These are phyloP conservation scores for Metaphire vulgaris DNA, from an alignment of 1,140 invertebrate species.

Conservation along the genomic window DNA sequence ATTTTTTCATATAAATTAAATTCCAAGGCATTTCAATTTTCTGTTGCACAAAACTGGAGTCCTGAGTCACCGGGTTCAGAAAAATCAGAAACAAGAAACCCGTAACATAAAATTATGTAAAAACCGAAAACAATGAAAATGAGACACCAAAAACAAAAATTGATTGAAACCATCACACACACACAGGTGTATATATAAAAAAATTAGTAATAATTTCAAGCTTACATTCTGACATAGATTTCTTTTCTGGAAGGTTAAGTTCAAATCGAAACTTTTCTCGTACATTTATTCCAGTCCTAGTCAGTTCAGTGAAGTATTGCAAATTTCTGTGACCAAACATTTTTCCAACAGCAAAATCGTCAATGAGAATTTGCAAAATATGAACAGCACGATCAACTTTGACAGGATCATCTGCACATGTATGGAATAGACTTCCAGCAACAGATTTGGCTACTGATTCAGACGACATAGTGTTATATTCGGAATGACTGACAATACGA, in stretches of 20 bases:
- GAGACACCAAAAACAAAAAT: background rate
- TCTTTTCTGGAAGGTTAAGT: constrained; percentile 26
- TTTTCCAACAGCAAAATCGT: constrained; percentile 90
- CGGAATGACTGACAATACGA: constrained; percentile 85
- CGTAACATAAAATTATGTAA: background rate
- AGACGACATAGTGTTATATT: constrained; percentile 75
- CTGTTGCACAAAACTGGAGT: background rate
- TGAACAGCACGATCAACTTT: constrained; percentile 41
- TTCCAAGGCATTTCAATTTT: too few relatives aligned
- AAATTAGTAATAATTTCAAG: too few relatives aligned
- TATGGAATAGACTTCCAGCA: constrained; percentile 94
- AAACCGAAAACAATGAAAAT: background rate
- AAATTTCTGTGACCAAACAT: constrained; percentile 93
- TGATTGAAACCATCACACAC: too few relatives aligned
- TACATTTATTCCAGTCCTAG: constrained; percentile 46
- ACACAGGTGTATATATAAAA: background rate
- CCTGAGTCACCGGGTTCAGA: background rate
- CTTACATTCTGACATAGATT: constrained; percentile 14
- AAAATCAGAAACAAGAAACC: background rate
- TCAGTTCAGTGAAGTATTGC: constrained; percentile 77
- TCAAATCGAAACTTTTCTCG: constrained; percentile 48
- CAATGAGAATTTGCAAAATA: constrained; percentile 72
- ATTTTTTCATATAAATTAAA: too few relatives aligned
- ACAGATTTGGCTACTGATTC: constrained; percentile 89
- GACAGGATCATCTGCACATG: constrained; percentile 46